Percentiles rank a stretch among this genome's conserved stretches.
phyloP scores from a whole-genome alignment of 2,797 vertebrate species.

The Intellagama lesueurii region DNA sequence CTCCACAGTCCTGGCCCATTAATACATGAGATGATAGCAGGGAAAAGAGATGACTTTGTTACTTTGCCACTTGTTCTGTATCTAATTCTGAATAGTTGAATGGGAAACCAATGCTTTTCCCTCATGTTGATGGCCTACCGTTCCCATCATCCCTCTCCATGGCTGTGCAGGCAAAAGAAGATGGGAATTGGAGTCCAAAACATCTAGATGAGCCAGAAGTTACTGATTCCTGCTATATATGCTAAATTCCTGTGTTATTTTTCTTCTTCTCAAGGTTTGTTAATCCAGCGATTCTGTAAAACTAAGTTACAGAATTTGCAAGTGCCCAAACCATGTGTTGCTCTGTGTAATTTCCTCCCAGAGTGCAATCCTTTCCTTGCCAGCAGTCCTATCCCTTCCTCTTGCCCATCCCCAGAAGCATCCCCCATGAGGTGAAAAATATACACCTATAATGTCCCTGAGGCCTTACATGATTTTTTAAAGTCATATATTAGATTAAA shows the following conservation, averaged over 20 bases:
- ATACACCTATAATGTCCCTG: not conserved
- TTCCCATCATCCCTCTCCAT: not conserved
- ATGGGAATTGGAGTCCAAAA: not conserved
- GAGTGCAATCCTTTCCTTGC: not conserved
- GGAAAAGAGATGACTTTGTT: not conserved
- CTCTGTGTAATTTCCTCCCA: not conserved
- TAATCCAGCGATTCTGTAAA: no score
- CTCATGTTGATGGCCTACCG: not conserved
- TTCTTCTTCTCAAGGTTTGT: not conserved
- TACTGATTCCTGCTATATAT: not conserved
- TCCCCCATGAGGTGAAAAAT: not conserved
- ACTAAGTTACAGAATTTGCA: no score
- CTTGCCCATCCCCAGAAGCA: no score
- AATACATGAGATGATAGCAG: no score
- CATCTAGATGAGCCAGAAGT: not conserved
- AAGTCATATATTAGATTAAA: not conserved
- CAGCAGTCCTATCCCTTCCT: no score
- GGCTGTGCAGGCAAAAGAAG: not conserved
- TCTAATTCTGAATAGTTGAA: not conserved
- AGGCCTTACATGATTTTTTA: no score
- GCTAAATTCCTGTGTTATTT: not conserved
- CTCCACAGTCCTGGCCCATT: fast-evolving
- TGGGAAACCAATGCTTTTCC: not conserved
- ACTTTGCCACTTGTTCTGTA: not conserved
- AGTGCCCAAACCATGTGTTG: no score